These are phyloP conservation scores for Nowickia ferox DNA, from an alignment of 2,888 invertebrate genomes.

Conservation along the genomic window DNA sequence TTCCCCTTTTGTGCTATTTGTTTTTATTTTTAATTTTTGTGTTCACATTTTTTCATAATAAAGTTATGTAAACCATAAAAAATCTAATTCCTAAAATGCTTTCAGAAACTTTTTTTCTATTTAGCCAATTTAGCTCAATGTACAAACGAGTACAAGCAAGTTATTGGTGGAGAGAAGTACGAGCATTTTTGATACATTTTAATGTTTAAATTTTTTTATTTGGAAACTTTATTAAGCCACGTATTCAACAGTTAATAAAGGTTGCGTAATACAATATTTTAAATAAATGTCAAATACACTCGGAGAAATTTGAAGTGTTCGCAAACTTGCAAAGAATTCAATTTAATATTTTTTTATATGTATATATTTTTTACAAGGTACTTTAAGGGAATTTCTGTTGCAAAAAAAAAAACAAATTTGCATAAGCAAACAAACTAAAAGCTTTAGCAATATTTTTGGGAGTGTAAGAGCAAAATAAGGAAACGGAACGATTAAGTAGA, in stretches of 20 bases:
- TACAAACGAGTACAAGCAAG: not conserved
- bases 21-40: slow-evolving; percentile 1
- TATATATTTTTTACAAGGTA: not conserved
- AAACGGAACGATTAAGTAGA: not conserved
- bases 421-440: not conserved
- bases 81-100: slow-evolving; percentile 44
- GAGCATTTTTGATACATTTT: slow-evolving; percentile 42
- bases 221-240: slow-evolving; percentile 61
- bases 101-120: slow-evolving; percentile 11
- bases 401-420: not conserved
- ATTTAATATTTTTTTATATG: not conserved
- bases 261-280: slow-evolving; percentile 40
- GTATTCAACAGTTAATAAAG: slow-evolving; percentile 68
- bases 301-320: not conserved
- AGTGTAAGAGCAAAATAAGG: slow-evolving; percentile 1
- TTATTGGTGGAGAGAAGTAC: not conserved
- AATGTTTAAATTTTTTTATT: slow-evolving; percentile 39
- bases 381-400: not conserved
- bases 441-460: not conserved
- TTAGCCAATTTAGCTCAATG: slow-evolving; percentile 21
- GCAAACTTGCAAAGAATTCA: not conserved
- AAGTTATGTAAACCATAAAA: slow-evolving; percentile 51
- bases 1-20: not conserved
- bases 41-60: slow-evolving; percentile 9
- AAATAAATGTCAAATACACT: slow-evolving; percentile 43